A percentile compares a stretch with the other conserved stretches of the same genome.
Conservation (phyloP, 2,797 vertebrate genomes). For the Pelobates cultripes region DNA sequence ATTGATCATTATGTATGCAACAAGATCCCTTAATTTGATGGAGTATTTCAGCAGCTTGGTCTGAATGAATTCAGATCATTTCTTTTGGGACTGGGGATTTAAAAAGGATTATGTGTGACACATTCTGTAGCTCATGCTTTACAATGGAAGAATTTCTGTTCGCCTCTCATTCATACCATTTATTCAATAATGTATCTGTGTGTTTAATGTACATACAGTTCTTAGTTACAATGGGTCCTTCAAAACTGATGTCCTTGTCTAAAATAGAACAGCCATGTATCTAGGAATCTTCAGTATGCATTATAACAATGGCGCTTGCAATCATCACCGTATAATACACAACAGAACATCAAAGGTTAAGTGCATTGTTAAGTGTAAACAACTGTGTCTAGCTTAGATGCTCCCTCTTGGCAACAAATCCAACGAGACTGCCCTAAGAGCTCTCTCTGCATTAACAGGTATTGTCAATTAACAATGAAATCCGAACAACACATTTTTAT, state of each 20-base stretch:
- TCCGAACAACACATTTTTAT: too few relatives aligned
- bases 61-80: conserved; percentile 7
- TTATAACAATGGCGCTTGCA: neutral
- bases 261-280: neutral
- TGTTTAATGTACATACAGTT: neutral
- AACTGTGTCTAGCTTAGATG: conserved; percentile 2
- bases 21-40: neutral
- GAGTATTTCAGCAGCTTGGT: neutral
- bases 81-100: neutral
- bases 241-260: neutral
- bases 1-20: neutral
- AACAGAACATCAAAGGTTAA: neutral
- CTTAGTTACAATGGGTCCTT: neutral
- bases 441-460: neutral
- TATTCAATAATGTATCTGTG: neutral
- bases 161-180: neutral
- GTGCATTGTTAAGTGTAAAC: neutral
- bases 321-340: neutral
- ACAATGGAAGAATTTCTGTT: neutral
- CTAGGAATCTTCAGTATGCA: neutral
- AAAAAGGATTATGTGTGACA: conserved; percentile 4
- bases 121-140: neutral
- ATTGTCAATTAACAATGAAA: conserved; percentile 11
- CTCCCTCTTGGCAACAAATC: conserved; percentile 22
- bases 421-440: neutral